Conservation (phyloP, 2,797 vertebrate genomes). For the Poeciliopsis infans region DNA sequence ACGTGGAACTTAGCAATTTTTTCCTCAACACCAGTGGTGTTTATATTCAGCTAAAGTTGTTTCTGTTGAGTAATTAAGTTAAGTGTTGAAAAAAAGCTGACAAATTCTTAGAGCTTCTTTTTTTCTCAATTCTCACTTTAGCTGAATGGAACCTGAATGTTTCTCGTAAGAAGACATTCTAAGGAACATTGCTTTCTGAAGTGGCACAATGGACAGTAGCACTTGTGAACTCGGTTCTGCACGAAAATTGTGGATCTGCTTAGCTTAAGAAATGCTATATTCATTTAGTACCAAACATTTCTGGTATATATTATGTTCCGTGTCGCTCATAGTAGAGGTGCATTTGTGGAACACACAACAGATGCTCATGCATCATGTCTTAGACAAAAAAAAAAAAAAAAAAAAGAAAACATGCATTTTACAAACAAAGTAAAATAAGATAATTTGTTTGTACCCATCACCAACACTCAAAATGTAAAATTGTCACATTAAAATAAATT, state of each 20-base stretch:
- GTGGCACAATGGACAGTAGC: neutral
- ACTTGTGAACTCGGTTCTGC: neutral
- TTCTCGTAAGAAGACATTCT: neutral
- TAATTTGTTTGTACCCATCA: too few species aligned
- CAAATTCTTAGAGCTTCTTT: neutral
- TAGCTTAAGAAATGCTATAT: neutral
- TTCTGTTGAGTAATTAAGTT: neutral
- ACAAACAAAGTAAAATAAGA: neutral
- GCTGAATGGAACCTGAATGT: neutral
- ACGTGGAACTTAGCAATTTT: neutral
- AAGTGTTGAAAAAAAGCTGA: neutral
- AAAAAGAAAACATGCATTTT: neutral
- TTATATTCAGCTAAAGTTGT: neutral
- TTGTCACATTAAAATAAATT: neutral
- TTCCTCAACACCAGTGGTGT: neutral
- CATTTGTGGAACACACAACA: neutral
- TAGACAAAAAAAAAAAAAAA: neutral
- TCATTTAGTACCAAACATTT: neutral
- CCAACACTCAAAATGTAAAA: neutral
- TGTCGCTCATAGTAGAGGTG: neutral
- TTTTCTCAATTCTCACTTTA: neutral
- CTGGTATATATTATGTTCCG: neutral
- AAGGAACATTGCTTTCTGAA: neutral
- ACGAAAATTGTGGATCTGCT: neutral
- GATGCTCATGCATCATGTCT: neutral